These are phyloP conservation scores for Xanthia icteritia DNA, from an alignment of 2,888 invertebrate genomes.

Conservation along the genomic window DNA sequence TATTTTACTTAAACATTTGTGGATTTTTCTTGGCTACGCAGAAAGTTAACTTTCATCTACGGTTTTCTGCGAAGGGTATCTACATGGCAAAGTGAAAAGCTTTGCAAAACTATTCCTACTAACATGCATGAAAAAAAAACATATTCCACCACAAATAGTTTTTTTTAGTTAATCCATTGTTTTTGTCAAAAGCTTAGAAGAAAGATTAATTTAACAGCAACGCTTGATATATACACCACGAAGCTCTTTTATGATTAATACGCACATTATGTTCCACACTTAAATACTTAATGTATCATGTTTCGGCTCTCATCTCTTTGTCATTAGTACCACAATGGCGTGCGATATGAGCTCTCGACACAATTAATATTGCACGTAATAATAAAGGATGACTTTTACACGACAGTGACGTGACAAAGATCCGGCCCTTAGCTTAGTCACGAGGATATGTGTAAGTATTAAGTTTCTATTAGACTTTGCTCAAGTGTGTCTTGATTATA, in stretches of 20 bases:
- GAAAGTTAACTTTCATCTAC: not conserved
- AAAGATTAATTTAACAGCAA: not conserved
- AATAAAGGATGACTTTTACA: conserved; percentile 82
- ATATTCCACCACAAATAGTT: not conserved
- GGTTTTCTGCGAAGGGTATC: conserved; percentile 2
- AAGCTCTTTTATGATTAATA: conserved; percentile 38
- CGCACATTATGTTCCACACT: conserved; percentile 51
- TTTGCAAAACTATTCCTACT: not conserved
- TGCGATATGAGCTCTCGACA: conserved; percentile 75
- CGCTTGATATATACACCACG: conserved; percentile 14
- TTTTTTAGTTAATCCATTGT: not conserved
- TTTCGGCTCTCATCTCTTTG: conserved; percentile 72
- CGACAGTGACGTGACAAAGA: conserved; percentile 59
- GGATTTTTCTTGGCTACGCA: conserved; percentile 11
- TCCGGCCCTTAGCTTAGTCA: conserved; percentile 45
- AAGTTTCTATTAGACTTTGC: conserved; percentile 65
- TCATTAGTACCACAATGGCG: conserved; percentile 73
- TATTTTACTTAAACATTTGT: conserved; percentile 36
- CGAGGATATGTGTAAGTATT: conserved; percentile 66
- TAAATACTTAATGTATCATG: conserved; percentile 64
- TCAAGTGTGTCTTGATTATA: conserved; percentile 44
- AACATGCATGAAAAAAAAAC: no score
- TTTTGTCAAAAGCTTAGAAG: not conserved
- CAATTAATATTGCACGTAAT: conserved; percentile 80
- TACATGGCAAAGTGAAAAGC: not conserved